phyloP scores from a whole-genome alignment of 2,797 vertebrate genomes.

The Buphagus erythrorhynchus region DNA sequence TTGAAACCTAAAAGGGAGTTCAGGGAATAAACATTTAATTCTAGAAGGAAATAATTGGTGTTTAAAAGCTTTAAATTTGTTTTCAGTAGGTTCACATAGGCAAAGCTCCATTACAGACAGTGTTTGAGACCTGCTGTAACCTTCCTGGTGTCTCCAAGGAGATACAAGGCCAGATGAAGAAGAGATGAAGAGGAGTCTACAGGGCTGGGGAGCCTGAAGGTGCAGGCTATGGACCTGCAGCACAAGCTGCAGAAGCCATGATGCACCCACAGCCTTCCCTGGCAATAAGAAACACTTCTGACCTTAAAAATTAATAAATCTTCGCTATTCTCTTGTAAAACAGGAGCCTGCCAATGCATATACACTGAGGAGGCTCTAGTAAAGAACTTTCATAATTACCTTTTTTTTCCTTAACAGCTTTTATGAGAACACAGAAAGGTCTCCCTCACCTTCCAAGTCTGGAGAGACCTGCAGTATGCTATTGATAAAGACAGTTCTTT shows the following conservation, averaged over 20 bases:
- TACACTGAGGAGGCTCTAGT: not conserved
- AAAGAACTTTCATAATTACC: not conserved
- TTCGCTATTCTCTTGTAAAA: not conserved
- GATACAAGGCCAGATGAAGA: not conserved
- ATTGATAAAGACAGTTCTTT: not conserved
- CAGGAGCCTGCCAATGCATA: not conserved
- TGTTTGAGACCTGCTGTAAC: not conserved
- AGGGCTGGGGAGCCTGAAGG: not conserved
- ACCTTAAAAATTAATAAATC: not conserved
- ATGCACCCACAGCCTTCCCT: not conserved
- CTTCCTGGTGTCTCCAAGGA: not conserved
- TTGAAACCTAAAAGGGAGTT: not conserved
- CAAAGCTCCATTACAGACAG: not conserved
- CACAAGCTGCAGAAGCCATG: not conserved
- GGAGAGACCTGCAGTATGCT: not conserved
- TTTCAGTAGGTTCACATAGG: not conserved
- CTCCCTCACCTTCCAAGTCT: not conserved
- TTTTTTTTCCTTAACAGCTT: not conserved
- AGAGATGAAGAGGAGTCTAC: not conserved
- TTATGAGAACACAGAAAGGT: not conserved
- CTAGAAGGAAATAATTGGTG: not conserved
- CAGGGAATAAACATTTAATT: conserved; percentile 1
- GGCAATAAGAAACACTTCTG: not conserved
- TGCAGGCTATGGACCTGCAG: not conserved
- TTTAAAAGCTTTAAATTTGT: not conserved